Percentiles rank a stretch among this genome's conserved stretches.
phyloP scores from a whole-genome alignment of 1,140 invertebrate species.

The Calephelis nemesis region DNA sequence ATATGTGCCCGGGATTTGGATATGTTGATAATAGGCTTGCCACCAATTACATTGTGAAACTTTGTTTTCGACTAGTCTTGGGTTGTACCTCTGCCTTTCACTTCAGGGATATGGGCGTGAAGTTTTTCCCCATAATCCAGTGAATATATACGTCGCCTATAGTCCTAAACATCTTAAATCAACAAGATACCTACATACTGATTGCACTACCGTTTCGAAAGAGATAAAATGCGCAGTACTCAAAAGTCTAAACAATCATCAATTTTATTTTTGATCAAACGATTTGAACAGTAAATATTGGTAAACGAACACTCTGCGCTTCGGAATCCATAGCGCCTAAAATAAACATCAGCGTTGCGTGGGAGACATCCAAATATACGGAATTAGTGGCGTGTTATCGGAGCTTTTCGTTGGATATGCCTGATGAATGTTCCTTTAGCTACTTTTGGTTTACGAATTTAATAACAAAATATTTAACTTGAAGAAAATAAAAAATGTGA shows the following conservation, averaged over 20 bases:
- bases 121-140: no score
- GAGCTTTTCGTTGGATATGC: slow-evolving; percentile 29
- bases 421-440: slow-evolving; percentile 33
- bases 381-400: slow-evolving; percentile 44
- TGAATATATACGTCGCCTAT: no score
- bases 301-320: slow-evolving; percentile 24
- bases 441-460: slow-evolving; percentile 30
- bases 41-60: no score
- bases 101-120: no score
- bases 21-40: no score
- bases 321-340: slow-evolving; percentile 37
- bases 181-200: no score
- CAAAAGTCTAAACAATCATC: background rate
- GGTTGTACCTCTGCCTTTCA: no score
- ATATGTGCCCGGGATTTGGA: no score
- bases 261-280: slow-evolving; percentile 7
- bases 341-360: slow-evolving; percentile 55
- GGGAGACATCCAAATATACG: slow-evolving; percentile 62
- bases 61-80: no score
- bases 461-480: background rate
- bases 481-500: background rate
- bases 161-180: no score
- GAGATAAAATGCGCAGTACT: background rate
- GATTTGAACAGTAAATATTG: slow-evolving; percentile 5
- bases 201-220: background rate